Conservation (phyloP, 2,113 vertebrate genomes). For the Catharus fuscescens region DNA sequence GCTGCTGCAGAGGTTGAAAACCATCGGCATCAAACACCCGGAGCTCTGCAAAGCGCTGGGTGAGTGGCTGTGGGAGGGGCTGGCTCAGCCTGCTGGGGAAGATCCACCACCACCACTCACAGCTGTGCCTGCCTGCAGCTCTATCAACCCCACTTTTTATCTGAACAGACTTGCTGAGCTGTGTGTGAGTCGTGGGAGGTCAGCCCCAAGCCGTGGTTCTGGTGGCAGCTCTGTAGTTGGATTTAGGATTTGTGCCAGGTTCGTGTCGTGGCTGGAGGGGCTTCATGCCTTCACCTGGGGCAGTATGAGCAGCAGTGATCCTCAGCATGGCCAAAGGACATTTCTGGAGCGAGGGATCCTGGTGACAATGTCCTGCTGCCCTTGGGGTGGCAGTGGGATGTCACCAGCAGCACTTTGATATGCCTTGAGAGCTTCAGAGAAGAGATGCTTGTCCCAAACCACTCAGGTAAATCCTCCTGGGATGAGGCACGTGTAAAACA, state of each 20-base stretch:
- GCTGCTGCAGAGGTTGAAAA: slow-evolving; percentile 92
- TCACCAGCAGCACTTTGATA: slow-evolving; percentile 26
- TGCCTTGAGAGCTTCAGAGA: slow-evolving; percentile 21
- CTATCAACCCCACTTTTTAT: neutral
- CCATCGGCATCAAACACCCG: slow-evolving; percentile 90
- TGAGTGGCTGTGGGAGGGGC: slow-evolving; percentile 66
- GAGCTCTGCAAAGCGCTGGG: slow-evolving; percentile 95
- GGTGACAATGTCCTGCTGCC: slow-evolving; percentile 15
- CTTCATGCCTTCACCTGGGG: slow-evolving; percentile 39
- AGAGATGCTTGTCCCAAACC: slow-evolving; percentile 15
- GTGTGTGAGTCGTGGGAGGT: neutral
- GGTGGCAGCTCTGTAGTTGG: neutral
- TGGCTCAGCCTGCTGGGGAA: neutral
- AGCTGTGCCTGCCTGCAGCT: neutral
- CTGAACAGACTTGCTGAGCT: neutral
- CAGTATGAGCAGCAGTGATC: slow-evolving; percentile 1
- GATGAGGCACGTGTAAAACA: neutral
- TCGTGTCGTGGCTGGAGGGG: neutral
- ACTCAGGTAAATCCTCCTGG: slow-evolving; percentile 4
- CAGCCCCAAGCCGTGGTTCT: neutral
- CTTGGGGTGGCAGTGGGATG: neutral
- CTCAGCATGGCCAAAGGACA: slow-evolving; percentile 8
- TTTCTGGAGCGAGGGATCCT: slow-evolving; percentile 32
- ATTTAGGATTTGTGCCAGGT: slow-evolving; percentile 17
- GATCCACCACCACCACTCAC: neutral